Conservation (phyloP, 2,888 invertebrate genomes). For the Petrolisthes cinctipes region DNA sequence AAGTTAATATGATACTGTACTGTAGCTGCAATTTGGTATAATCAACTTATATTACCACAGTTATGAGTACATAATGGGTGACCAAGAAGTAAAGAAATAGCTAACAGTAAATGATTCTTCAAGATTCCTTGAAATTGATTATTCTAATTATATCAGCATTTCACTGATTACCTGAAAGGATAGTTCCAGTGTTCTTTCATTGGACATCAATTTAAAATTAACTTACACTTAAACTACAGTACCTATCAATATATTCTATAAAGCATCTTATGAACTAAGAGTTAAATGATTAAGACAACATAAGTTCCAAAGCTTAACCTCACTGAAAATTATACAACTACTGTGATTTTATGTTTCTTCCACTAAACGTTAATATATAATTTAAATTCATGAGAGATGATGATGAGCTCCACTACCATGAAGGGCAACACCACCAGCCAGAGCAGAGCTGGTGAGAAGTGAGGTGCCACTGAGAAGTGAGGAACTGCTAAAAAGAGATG, state of each 20-base stretch:
- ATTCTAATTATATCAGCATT: no score
- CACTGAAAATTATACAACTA: background rate
- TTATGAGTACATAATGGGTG: no score
- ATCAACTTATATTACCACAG: no score
- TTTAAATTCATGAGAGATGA: constrained; percentile 16
- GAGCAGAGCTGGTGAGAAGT: constrained; percentile 12
- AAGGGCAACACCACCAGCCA: constrained; percentile 7
- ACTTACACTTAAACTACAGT: background rate
- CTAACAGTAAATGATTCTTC: no score
- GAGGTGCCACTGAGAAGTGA: constrained; percentile 36
- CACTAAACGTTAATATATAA: background rate
- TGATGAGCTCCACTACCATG: constrained; percentile 21
- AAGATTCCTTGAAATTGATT: no score
- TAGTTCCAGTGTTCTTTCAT: background rate
- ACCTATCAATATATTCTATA: background rate
- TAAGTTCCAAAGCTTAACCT: background rate
- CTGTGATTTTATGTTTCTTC: background rate
- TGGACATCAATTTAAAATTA: background rate
- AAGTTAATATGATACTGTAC: no score
- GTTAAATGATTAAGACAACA: background rate
- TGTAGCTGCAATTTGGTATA: no score
- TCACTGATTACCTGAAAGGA: no score
- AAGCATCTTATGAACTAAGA: background rate
- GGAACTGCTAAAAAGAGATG: constrained; percentile 23
- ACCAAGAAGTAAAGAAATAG: no score